Conservation (phyloP, 2,113 vertebrate species). For the Phylloscopus trochiloides region DNA sequence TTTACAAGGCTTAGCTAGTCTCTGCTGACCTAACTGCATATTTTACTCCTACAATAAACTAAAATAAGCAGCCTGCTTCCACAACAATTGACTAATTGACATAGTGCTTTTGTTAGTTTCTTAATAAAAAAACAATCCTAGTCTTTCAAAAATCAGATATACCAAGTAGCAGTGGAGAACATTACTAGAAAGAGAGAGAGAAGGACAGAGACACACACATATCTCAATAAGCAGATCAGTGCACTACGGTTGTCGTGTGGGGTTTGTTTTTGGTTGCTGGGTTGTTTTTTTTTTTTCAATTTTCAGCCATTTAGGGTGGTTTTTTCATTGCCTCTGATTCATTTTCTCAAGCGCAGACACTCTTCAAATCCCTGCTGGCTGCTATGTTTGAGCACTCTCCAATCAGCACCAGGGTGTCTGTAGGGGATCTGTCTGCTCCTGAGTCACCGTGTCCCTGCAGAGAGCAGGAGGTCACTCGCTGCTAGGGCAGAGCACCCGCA, state of each 20-base stretch:
- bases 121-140: background rate
- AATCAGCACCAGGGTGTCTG: background rate
- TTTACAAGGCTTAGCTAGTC: constrained; percentile 68
- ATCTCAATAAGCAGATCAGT: background rate
- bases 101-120: background rate
- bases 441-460: background rate
- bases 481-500: background rate
- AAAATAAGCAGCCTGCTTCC: constrained; percentile 46
- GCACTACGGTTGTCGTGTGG: background rate
- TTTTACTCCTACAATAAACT: constrained; percentile 60
- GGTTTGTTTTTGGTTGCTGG: background rate
- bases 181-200: background rate
- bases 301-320: background rate
- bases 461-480: constrained; percentile 26
- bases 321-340: background rate
- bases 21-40: constrained; percentile 60
- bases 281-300: background rate
- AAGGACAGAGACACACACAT: background rate
- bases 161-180: background rate
- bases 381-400: background rate
- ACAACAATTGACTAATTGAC: constrained; percentile 29
- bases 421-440: background rate
- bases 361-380: background rate
- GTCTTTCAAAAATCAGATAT: background rate
- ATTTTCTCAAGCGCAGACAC: background rate